Evolutionary conservation across 2,113 vertebrate species (phyloP), one percentile per base, ranked within the genome.

Genomic region (Paratilapia polleni): DNA sequence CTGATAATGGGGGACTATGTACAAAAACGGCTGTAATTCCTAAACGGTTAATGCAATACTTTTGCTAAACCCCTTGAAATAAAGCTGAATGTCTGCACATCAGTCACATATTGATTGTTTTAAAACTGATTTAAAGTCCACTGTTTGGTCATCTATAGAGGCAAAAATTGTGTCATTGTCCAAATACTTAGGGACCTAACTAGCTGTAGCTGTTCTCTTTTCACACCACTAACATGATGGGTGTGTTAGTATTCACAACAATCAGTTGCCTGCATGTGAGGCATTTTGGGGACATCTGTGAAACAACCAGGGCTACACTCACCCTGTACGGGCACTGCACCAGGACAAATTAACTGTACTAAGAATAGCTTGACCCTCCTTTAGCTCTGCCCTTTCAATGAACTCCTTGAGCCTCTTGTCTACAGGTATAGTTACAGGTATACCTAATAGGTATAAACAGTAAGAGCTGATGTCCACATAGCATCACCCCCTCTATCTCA

Each of bases 341-440:
- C 26, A 52, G 17, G 17, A 73, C 24, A 31, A 17, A 41, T 41
- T 5, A 38, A 3, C 26, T 54, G 20, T 10, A 31, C 70, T 36
- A 41, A 74, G 41, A 80, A 86, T 76, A 74, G 20, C 52, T 49
- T 26, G 34, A n/a, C 20, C 10, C n/a, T 26, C 9, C 61, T 77
- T 41, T 7, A 64, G 47, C 80, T 49, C 8, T 24, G 28, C 36
- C 19, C 4, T 38, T 62, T 73, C 73, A 9, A 68, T 7, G n/a
- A 81, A 43, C 12, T 54, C 20, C 4, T 31, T 24, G 1, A 57
- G 22, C 28, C 1, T 5, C 28, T 7, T 31, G 24, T 20, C 24
- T 11, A 52, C 43, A 52, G 0, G 66, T 20, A 52, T 31, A 14
- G 66, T 73, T 73, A 31, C 26, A 31, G 43, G 66, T 73, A 0